phyloP scores from a whole-genome alignment of 2,888 invertebrate species.

The Chloroclysta siterata region DNA sequence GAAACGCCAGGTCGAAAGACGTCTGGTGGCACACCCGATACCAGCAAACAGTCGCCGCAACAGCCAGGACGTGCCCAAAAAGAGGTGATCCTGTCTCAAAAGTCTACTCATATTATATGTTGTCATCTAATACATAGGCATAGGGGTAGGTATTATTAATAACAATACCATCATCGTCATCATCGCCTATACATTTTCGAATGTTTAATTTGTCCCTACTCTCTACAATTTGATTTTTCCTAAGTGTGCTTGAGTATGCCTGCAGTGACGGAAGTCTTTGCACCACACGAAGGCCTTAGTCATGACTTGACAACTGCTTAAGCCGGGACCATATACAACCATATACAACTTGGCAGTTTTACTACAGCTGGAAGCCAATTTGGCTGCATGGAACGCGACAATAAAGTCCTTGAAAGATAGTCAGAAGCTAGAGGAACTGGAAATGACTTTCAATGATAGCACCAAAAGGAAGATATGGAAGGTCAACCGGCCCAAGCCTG shows the following conservation, averaged over 20 bases:
- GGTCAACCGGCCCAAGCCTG: constrained; percentile 67
- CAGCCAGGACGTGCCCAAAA: constrained; percentile 51
- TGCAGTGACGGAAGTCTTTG: background rate
- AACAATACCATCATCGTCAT: background rate
- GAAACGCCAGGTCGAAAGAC: constrained; percentile 31
- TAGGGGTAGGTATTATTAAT: background rate
- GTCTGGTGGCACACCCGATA: constrained; percentile 24
- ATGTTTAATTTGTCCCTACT: no score
- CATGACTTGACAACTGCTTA: background rate
- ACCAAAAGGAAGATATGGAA: constrained; percentile 70
- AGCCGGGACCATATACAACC: background rate
- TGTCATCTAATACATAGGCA: no score
- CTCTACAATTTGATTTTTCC: no score
- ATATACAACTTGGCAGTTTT: background rate
- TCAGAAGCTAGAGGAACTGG: constrained; percentile 70
- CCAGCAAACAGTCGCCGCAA: constrained; percentile 5
- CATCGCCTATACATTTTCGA: background rate
- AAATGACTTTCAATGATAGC: constrained; percentile 66
- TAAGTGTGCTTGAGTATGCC: background rate
- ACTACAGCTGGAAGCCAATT: constrained; percentile 56
- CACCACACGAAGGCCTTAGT: background rate
- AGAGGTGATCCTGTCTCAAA: constrained; percentile 43
- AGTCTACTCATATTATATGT: background rate
- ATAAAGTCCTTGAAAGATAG: constrained; percentile 65
- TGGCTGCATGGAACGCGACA: constrained; percentile 61